Conservation (phyloP, 2,113 vertebrate species). For the Melanotaenia duboulayi region DNA sequence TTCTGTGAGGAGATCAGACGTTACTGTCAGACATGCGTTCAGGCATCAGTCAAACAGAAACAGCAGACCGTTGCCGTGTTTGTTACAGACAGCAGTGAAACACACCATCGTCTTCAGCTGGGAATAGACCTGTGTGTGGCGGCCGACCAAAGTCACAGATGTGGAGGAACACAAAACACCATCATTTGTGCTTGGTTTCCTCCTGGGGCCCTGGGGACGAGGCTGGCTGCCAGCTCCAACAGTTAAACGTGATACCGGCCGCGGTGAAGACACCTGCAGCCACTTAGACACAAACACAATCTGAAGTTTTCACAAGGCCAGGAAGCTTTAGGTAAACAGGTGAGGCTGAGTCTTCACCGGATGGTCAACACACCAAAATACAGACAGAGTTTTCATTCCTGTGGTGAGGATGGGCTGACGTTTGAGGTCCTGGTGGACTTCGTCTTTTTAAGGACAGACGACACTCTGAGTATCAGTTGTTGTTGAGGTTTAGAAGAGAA, state of each 20-base stretch:
- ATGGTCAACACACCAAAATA: slow-evolving; percentile 49
- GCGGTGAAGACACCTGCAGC: slow-evolving; percentile 71
- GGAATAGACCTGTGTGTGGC: slow-evolving; percentile 4
- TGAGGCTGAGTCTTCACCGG: slow-evolving; percentile 18
- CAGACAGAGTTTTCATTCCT: slow-evolving; percentile 57
- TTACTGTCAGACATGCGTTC: not conserved
- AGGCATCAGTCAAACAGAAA: too few species aligned
- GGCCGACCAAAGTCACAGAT: slow-evolving; percentile 37
- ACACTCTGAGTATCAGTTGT: slow-evolving; percentile 76
- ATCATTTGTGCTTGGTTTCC: slow-evolving; percentile 62
- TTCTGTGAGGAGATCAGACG: slow-evolving; percentile 83
- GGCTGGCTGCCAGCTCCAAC: slow-evolving; percentile 58
- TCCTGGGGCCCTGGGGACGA: slow-evolving; percentile 68
- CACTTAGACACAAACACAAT: slow-evolving; percentile 45
- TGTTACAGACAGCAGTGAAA: not conserved
- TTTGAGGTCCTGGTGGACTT: slow-evolving; percentile 69
- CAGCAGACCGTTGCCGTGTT: too few species aligned
- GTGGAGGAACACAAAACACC: slow-evolving; percentile 39
- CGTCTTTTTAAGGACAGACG: slow-evolving; percentile 59
- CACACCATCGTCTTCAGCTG: not conserved
- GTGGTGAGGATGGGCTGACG: slow-evolving; percentile 48
- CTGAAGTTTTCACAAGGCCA: slow-evolving; percentile 48
- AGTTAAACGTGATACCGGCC: slow-evolving; percentile 68
- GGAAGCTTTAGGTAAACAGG: slow-evolving; percentile 17
- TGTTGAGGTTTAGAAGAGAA: slow-evolving; percentile 79